phyloP scores from a whole-genome alignment of 2,113 vertebrate genomes.

The Addax nasomaculatus region DNA sequence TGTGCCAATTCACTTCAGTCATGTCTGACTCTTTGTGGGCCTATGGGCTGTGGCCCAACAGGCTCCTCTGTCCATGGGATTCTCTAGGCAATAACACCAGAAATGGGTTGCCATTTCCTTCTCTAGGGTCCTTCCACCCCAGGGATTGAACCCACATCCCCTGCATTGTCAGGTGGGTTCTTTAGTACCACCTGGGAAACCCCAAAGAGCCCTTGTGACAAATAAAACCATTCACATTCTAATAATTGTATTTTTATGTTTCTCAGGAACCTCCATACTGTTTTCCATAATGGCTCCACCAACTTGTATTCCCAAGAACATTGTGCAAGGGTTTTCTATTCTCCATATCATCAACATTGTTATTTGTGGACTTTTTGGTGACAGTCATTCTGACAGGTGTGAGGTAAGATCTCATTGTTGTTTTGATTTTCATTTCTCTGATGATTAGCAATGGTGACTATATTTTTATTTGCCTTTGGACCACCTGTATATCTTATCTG shows the following conservation, averaged over 20 bases:
- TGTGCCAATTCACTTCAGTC: background rate
- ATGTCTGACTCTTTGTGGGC: background rate
- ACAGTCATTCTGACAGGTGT: background rate
- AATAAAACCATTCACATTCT: background rate
- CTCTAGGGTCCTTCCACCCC: background rate
- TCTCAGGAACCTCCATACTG: background rate
- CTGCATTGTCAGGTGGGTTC: background rate
- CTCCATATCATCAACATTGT: background rate
- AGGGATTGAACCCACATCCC: background rate
- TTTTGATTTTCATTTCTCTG: background rate
- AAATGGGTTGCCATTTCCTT: background rate
- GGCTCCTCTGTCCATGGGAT: background rate
- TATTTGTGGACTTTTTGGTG: background rate
- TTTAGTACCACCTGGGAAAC: background rate
- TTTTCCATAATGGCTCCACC: background rate
- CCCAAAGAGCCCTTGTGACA: background rate
- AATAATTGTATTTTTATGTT: background rate
- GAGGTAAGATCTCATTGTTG: background rate
- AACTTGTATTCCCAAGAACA: background rate
- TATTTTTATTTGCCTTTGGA: background rate
- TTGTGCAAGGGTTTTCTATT: background rate
- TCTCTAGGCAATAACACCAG: background rate
- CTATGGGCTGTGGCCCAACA: background rate
- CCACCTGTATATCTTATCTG: background rate
- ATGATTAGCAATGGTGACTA: background rate